Evolutionary conservation across 2,888 invertebrate species (phyloP), one percentile per base, ranked within the genome.

Genomic region (Cordilura impudica): DNA sequence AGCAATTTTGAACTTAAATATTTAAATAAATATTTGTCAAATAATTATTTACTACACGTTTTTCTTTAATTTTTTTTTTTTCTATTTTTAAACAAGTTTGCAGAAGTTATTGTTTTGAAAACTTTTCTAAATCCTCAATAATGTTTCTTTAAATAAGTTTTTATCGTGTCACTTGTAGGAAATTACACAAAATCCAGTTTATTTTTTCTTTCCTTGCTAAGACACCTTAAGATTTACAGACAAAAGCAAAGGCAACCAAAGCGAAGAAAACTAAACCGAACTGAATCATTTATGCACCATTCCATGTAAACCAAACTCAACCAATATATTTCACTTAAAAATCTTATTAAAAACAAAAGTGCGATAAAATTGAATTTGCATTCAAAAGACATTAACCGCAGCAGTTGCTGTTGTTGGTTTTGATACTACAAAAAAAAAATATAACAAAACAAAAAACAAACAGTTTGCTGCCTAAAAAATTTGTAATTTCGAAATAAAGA

Each of bases 321-420:
- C 79, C 69, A 54, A 72, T 76, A 77, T 72, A 69, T 76, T 67
- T 71, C 74, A 81, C 67, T 75, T 78, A 79, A 72, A 81, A 74
- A 71, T 80, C 81, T 82, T 87, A 87, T 88, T 87, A 87, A 88
- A 87, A 88, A 86, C 86, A 87, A 88, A 87, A 87, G 88, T 87
- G 85, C 87, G 88, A 87, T 88, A 83, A 83, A 83, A 83, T 83
- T 83, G 83, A 81, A 83, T 83, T 83, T 83, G 82, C 83, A 83
- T 83, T 87, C 86, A 85, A 88, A 89, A 88, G 86, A 87, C 89
- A 88, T 88, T 88, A 89, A 87, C 85, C 87, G 84, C 88, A 88
- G 88, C 87, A 86, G 87, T 87, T 84, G 84, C 86, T 83, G 4
- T 39, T 72, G 49, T 65, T 56, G 67, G 81, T 72, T 69, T 51